Evolutionary conservation across 2,113 vertebrate genomes (phyloP), one percentile per base, ranked within the genome.

Genomic region (Psettodes erumei): DNA sequence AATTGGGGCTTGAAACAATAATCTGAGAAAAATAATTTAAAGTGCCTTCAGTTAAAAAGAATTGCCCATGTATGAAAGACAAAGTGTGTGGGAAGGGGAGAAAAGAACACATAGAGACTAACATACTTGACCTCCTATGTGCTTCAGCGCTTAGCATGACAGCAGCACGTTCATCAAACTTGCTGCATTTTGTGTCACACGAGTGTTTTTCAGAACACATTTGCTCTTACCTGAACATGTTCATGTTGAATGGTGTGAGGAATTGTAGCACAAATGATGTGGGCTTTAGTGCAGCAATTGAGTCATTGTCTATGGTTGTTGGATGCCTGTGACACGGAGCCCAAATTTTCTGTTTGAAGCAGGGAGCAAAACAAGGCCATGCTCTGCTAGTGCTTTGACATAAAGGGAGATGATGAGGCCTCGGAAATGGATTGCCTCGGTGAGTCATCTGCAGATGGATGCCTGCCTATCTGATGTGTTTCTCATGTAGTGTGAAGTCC

Each of bases 401-500:
- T 60, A 15, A 77, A 80, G 47, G 47, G 47, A 53, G 28, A n/a
- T 30, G 42, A 73, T 61, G 50, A 59, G 42, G 50, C 61, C 58
- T 77, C 67, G 63, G 37, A 71, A 67, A 65, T 50, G 63, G 45
- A 61, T 66, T 47, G 68, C 59, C 71, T 83, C 27, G 27, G 15
- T 70, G 75, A 82, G 63, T 67, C 74, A 60, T 58, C n/a, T 61
- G 71, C 88, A 82, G 78, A 89, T 81, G 78, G 71, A 85, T 72
- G 82, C 30, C 78, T 64, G 83, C 43, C 64, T 63, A 43, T 82
- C 71, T 81, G 82, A 91, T 90, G 91, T 71, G 79, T 88, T 91
- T 90, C 76, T 90, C 70, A 77, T 93, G 85, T 88, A 76, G 55
- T 59, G 87, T 65, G 66, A 80, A 81, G 84, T 79, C 54, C 53